Base-by-base conservation (phyloP, 2,113 vertebrate species). In the Paedocypris sp. region DNA sequence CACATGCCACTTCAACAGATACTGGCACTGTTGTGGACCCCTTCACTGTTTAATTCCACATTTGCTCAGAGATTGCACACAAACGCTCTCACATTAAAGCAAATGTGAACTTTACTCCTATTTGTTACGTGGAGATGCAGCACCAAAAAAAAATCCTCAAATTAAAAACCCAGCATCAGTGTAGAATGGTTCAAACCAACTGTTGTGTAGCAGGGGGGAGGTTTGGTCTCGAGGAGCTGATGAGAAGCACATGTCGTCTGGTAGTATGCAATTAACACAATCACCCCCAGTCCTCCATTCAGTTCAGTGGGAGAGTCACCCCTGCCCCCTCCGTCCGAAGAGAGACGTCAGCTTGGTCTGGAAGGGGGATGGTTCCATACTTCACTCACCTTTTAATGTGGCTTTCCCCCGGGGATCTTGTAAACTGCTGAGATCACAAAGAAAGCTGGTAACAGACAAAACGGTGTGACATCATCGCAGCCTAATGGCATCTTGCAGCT, bases 171-270 rank as follows among this genome's bases (percentile, higher is more conserved):
- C n/a, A n/a, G n/a, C n/a, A n/a, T n/a, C 59, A 6, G 36, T 42
- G 16, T 26, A 12, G 12, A n/a, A 35, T 64, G 22, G 48, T 65
- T 57, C 38, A 48, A 31, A 51, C 32, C 59, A 25, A 32, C 25
- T 42, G 32, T 35, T 15, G 36, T 18, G 29, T 22, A 47, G 15
- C 25, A 10, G 11, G 23, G 15, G 68, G 72, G 79, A 75, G 39
- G 77, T 73, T 71, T 73, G 80, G 76, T 78, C 78, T 15, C 67
- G 71, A 64, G 70, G 66, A 73, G 22, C 72, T 86, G 84, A 86
- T 84, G 81, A 78, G 82, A 85, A 86, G 80, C 84, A 86, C 80
- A 85, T 86, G 84, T 75, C 80, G 78, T 76, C 76, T 85, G 80
- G 80, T 78, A 76, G 76, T 76, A 72, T 81, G 80, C 80, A 84